Conservation (phyloP, 2,888 invertebrate species). For the Byasa hedistus region DNA sequence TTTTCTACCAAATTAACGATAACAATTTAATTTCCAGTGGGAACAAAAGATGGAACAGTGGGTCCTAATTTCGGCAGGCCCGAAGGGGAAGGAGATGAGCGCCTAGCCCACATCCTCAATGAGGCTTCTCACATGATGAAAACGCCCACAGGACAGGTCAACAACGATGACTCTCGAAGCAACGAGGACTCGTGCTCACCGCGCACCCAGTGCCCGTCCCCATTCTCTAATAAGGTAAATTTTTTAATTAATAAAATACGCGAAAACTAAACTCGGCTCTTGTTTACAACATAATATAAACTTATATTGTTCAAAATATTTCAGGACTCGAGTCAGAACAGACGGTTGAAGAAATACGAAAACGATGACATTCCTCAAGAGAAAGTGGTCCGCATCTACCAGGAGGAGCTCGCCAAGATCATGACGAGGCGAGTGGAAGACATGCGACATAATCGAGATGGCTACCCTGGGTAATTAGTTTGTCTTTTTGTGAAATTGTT, state of each 20-base stretch:
- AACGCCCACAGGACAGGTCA: conserved; percentile 72
- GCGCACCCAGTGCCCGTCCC: conserved; percentile 88
- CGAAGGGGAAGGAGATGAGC: conserved; percentile 90
- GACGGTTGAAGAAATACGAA: conserved; percentile 91
- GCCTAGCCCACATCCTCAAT: conserved; percentile 94
- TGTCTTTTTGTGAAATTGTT: conserved; percentile 4
- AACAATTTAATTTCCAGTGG: conserved; percentile 74
- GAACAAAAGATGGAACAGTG: conserved; percentile 89
- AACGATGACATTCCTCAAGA: conserved; percentile 98
- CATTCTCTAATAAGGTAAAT: conserved; percentile 78
- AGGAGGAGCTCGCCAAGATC: conserved; percentile 95
- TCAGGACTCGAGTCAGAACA: conserved; percentile 84
- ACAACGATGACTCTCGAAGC: conserved; percentile 83
- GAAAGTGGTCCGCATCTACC: conserved; percentile 96
- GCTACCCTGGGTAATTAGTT: conserved; percentile 86
- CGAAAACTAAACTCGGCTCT: neutral
- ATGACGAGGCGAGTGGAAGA: conserved; percentile 90
- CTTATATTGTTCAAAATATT: conserved; percentile 33
- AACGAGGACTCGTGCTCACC: conserved; percentile 90
- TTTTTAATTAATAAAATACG: neutral
- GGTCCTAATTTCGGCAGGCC: conserved; percentile 87
- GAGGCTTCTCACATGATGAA: conserved; percentile 96
- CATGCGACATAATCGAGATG: conserved; percentile 86
- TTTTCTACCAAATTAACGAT: neutral
- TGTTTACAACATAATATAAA: neutral